A percentile compares a stretch with the other conserved stretches of the same genome.
These are phyloP conservation scores for Cephus cinctus DNA, from an alignment of 1,140 invertebrate genomes.

Conservation along the genomic window DNA sequence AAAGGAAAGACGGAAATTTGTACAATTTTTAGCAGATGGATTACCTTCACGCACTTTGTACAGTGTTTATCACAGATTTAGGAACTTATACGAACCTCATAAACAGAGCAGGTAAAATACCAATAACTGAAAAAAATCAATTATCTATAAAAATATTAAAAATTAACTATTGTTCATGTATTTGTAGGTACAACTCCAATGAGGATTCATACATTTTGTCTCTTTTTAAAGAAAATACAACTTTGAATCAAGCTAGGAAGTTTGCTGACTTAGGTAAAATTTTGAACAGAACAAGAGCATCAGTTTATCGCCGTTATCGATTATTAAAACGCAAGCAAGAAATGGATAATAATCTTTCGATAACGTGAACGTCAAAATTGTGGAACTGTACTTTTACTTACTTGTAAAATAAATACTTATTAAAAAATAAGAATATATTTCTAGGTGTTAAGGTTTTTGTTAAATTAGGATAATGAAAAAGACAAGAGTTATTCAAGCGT, in stretches of 20 bases:
- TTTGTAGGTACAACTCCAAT: slow-evolving; percentile 19
- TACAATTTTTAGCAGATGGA: slow-evolving; percentile 40
- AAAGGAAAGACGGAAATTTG: slow-evolving; percentile 31
- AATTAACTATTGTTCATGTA: slow-evolving; percentile 3
- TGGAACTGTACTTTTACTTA: too few relatives aligned
- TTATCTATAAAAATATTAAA: neutral
- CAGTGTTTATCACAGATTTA: slow-evolving; percentile 41
- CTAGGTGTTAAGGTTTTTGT: neutral
- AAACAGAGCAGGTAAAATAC: slow-evolving; percentile 30
- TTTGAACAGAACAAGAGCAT: slow-evolving; percentile 39
- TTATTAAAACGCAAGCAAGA: slow-evolving; percentile 20
- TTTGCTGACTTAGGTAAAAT: slow-evolving; percentile 35
- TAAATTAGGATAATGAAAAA: neutral
- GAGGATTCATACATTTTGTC: slow-evolving; percentile 40
- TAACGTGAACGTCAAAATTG: neutral
- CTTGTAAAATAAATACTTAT: slow-evolving; percentile 1
- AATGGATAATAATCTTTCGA: neutral
- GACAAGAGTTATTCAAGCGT: slow-evolving; percentile 22
- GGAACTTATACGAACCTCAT: slow-evolving; percentile 21
- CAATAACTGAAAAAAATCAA: too few relatives aligned
- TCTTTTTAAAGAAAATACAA: slow-evolving; percentile 25
- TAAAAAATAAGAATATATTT: slow-evolving; percentile 4
- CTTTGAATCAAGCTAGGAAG: slow-evolving; percentile 22
- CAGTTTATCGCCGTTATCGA: slow-evolving; percentile 42
- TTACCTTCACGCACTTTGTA: slow-evolving; percentile 36